phyloP scores from a whole-genome alignment of 2,888 invertebrate species.

The Mythimna vitellina region DNA sequence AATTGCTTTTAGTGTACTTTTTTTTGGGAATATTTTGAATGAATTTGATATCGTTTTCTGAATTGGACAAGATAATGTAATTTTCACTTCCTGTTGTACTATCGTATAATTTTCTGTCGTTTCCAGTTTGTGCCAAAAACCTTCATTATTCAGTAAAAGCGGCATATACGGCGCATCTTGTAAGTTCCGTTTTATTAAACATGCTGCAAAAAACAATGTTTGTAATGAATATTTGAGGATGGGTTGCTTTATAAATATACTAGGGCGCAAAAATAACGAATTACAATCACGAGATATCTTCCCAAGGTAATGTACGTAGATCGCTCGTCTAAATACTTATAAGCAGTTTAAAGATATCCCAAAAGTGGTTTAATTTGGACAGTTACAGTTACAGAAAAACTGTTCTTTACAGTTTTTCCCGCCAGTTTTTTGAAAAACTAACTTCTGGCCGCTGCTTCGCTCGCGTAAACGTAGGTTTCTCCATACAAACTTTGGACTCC shows the following conservation, averaged over 20 bases:
- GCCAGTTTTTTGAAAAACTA: too few relatives aligned
- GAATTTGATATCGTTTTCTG: conserved; percentile 34
- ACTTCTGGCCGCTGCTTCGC: too few relatives aligned
- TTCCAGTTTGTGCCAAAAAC: conserved; percentile 47
- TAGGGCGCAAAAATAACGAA: too few relatives aligned
- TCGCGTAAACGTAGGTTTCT: too few relatives aligned
- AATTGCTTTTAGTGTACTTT: conserved; percentile 37
- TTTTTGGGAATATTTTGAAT: conserved; percentile 48
- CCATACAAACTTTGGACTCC: too few relatives aligned
- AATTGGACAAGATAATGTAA: conserved; percentile 56
- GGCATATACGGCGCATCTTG: conserved; percentile 44
- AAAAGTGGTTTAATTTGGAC: too few relatives aligned
- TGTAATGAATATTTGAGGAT: not conserved
- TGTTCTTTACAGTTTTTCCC: too few relatives aligned
- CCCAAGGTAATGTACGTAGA: too few relatives aligned
- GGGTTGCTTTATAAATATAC: not conserved
- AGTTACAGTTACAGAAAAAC: too few relatives aligned
- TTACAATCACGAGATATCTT: too few relatives aligned
- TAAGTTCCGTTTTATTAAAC: conserved; percentile 54
- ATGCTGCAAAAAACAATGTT: conserved; percentile 56
- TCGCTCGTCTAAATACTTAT: too few relatives aligned
- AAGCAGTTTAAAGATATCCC: too few relatives aligned
- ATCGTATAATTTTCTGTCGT: conserved; percentile 27
- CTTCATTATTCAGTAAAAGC: conserved; percentile 42
- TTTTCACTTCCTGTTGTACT: conserved; percentile 26